phyloP scores from a whole-genome alignment of 2,888 invertebrate genomes.

The Baronia brevicornis region DNA sequence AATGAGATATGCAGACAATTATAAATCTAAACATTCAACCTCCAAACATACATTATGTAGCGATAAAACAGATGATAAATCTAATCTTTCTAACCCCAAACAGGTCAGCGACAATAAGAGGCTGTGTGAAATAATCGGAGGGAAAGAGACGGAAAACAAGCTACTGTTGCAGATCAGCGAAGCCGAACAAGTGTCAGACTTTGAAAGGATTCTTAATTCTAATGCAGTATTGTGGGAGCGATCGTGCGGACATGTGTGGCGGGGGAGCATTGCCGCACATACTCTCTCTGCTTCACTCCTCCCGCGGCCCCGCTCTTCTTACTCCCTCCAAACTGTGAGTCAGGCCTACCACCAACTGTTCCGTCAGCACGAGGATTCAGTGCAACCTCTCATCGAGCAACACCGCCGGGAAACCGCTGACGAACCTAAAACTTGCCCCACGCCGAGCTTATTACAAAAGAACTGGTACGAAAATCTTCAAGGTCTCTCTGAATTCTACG shows the following conservation, averaged over 20 bases:
- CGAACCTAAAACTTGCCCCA: constrained; percentile 28
- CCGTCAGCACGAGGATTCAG: constrained; percentile 62
- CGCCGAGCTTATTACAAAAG: constrained; percentile 43
- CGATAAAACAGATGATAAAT: constrained; percentile 46
- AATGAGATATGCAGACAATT: constrained; percentile 57
- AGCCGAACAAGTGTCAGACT: constrained; percentile 77
- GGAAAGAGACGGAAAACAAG: constrained; percentile 69
- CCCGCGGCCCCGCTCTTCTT: constrained; percentile 40
- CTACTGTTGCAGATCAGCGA: constrained; percentile 74
- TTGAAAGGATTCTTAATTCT: constrained; percentile 78
- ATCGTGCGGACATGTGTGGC: constrained; percentile 59
- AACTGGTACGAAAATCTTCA: constrained; percentile 59
- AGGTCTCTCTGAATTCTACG: constrained; percentile 68
- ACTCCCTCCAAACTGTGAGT: constrained; percentile 61
- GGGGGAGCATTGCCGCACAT: constrained; percentile 38
- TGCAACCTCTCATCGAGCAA: constrained; percentile 56
- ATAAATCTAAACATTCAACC: constrained; percentile 47
- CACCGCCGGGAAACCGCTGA: constrained; percentile 43
- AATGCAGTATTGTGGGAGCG: constrained; percentile 70
- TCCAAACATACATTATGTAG: constrained; percentile 36
- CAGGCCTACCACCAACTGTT: constrained; percentile 62
- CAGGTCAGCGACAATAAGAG: constrained; percentile 66
- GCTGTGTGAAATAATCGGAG: constrained; percentile 55
- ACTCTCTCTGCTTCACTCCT: constrained; percentile 47
- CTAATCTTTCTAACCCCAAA: constrained; percentile 59